Base-by-base conservation (phyloP, 2,113 vertebrate genomes). In the Hystrix brachyura region DNA sequence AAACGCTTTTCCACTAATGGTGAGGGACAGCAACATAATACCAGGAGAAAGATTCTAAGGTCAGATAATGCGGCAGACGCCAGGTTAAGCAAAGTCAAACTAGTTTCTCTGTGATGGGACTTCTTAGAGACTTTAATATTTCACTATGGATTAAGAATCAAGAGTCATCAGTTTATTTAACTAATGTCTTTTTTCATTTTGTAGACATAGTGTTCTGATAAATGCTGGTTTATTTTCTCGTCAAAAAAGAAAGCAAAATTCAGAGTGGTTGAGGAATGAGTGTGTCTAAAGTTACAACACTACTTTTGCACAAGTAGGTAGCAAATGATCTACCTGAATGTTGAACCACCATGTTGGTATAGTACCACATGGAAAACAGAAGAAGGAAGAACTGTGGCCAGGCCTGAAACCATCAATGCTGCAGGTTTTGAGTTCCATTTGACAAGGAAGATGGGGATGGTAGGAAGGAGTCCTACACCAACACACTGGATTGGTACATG, bases 181-280 rank as follows among this genome's bases (percentile, higher is more conserved):
- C 62, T 46, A 65, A 90, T n/a, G 15, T 19, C 38, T 38, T 87
- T 64, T 91, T 17, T 46, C 34, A 64, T 53, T 89, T 84, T 48
- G 84, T 21, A 32, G 29, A 79, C 15, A 51, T 4, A 34, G 10
- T 43, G 9, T 87, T 94, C 48, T 85, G 59, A 95, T 64, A 94
- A 94, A 94, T 60, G 29, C 4, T 29, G 29, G 71, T 60, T 69
- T 86, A 51, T 62, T 82, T 93, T 51, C 23, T 85, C 62, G 90
- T 60, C 34, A 82, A n/a, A 59, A 94, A 91, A 96, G 64, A 84
- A 96, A 95, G n/a, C 19, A 46, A 94, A 71, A 69, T 19, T 27
- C 43, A 90, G 62, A 72, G 82, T 18, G 7, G 12, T 34, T 0
- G 1, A 86, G 29, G 5, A 65, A 60, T 82, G 5, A 65, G 55